A percentile compares a stretch with the other conserved stretches of the same genome.
Evolutionary conservation across 2,113 vertebrate genomes (phyloP).

Genomic region (Pluvialis apricaria): DNA sequence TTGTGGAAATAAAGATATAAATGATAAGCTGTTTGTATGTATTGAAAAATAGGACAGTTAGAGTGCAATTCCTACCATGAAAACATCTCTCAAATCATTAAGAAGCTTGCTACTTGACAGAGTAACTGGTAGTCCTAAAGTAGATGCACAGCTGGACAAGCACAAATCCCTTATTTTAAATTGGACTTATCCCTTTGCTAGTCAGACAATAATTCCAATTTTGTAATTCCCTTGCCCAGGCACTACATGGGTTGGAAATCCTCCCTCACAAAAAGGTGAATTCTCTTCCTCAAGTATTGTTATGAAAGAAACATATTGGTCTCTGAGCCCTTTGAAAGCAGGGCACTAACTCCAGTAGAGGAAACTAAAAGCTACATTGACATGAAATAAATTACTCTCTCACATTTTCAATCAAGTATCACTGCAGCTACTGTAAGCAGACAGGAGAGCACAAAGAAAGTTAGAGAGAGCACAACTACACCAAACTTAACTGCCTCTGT

Average conservation of each 20-base stretch:
- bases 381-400: background rate
- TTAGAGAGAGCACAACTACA: background rate
- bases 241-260: background rate
- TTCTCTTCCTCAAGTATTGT: background rate
- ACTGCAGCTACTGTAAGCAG: background rate
- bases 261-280: background rate
- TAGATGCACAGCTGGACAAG: conserved; percentile 6
- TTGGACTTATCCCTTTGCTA: conserved; percentile 5
- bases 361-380: background rate
- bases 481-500: background rate
- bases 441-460: background rate
- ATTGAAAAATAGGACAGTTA: background rate
- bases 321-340: background rate
- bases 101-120: background rate
- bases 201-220: conserved; percentile 7
- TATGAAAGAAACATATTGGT: background rate
- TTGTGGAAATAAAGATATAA: background rate
- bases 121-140: background rate
- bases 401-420: background rate
- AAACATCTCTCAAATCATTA: background rate
- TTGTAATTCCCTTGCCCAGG: background rate
- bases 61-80: background rate
- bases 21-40: background rate
- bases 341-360: background rate
- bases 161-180: conserved; percentile 39